Evolutionary conservation across 2,113 vertebrate species (phyloP).

Genomic region (Balaeniceps rex): DNA sequence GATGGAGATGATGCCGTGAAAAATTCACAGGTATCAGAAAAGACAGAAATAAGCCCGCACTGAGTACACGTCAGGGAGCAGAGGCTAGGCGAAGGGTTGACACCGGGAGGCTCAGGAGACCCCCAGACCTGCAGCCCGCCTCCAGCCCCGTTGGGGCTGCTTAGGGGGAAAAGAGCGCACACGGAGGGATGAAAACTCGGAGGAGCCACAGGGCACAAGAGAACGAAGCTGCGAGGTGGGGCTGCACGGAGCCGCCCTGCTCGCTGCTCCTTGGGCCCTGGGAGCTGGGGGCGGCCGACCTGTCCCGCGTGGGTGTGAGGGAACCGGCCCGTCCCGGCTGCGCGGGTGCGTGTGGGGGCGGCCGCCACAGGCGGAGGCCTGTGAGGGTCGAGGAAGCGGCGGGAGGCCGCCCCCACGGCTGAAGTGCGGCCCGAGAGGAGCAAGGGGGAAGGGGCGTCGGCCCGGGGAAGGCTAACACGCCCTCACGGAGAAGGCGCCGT

Average conservation of each 20-base stretch:
- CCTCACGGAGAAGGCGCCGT: background rate
- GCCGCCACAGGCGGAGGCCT: background rate
- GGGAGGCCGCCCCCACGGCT: background rate
- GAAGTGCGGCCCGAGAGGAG: no score
- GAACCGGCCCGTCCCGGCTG: background rate
- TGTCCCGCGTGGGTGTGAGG: background rate
- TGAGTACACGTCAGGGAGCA: background rate
- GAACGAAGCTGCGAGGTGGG: background rate
- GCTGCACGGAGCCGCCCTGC: background rate
- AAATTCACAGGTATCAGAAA: no score
- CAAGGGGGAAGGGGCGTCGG: background rate
- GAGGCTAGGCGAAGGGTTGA: no score
- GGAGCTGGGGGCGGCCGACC: background rate
- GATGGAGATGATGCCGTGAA: no score
- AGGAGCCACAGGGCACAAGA: background rate
- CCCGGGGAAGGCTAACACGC: background rate
- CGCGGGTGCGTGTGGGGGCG: no score
- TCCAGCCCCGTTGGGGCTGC: background rate
- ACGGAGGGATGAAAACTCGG: background rate
- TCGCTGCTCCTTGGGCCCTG: no score
- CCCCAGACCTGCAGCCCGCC: background rate
- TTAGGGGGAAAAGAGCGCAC: no score
- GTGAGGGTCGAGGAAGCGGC: background rate
- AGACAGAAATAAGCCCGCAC: background rate
- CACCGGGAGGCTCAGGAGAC: background rate